phyloP scores from a whole-genome alignment of 2,888 invertebrate species.

The Autographa pulchrina region DNA sequence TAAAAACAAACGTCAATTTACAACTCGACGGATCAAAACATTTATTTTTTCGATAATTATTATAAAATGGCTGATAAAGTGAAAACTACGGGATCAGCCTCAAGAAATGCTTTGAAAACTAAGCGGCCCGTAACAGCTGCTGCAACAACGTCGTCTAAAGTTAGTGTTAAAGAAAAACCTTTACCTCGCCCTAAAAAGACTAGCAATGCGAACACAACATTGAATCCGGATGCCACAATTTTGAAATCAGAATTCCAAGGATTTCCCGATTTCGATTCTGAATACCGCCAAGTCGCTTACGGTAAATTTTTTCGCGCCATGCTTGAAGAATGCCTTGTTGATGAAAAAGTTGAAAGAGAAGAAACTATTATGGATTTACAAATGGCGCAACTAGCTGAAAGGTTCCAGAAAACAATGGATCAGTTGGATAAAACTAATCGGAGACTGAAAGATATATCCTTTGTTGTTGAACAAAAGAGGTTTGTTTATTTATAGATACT shows the following conservation, averaged over 20 bases:
- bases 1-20: slow-evolving; percentile 67
- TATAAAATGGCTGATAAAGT: slow-evolving; percentile 75
- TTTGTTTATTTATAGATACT: slow-evolving; percentile 50
- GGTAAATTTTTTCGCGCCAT: slow-evolving; percentile 78
- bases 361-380: slow-evolving; percentile 82
- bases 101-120: slow-evolving; percentile 63
- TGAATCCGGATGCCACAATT: slow-evolving; percentile 68
- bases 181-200: slow-evolving; percentile 63
- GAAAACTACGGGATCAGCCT: slow-evolving; percentile 64
- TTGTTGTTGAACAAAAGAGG: slow-evolving; percentile 85
- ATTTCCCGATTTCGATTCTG: slow-evolving; percentile 73
- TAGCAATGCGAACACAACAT: slow-evolving; percentile 65
- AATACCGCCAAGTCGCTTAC: slow-evolving; percentile 76
- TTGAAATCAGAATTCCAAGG: slow-evolving; percentile 63
- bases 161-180: slow-evolving; percentile 59
- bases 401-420: slow-evolving; percentile 82
- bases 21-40: slow-evolving; percentile 25
- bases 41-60: neutral
- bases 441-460: slow-evolving; percentile 83
- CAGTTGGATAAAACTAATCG: slow-evolving; percentile 83
- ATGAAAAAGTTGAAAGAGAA: slow-evolving; percentile 81
- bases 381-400: slow-evolving; percentile 80
- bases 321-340: slow-evolving; percentile 79
- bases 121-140: slow-evolving; percentile 69
- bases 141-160: slow-evolving; percentile 63